Evolutionary conservation across 2,797 vertebrate genomes (phyloP), one percentile per base, ranked within the genome.

Genomic region (Astyanax mexicanus): DNA sequence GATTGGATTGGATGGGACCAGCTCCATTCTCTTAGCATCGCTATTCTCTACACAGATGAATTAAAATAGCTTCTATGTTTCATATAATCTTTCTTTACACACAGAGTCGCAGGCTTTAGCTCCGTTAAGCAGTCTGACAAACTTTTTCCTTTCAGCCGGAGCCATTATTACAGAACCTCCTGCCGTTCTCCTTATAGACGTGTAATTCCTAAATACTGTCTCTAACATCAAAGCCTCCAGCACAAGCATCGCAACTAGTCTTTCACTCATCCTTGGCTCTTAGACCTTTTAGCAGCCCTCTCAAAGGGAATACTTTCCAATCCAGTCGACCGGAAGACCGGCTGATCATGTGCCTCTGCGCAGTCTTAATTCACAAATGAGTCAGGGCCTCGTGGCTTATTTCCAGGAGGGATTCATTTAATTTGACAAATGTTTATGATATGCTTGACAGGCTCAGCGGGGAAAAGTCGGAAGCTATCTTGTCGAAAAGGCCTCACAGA

Each of bases 401-500:
- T 83, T 75, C 79, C 69, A 49, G 58, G 4, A 64, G 75, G 64
- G 32, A 65, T 81, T 78, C 64, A 77, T 81, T 19, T 75, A 65
- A 71, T 66, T 71, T 79, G 71, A 79, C 80, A 79, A 79, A 81
- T 76, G 78, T 81, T 68, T 62, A 69, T 71, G 69, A 81, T 78
- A 74, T 47, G 23, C 75, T 80, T 55, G 44, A 69, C 23, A 80
- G 57, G 55, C 75, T 55, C 21, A 27, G 44, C 12, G 35, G 29
- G 38, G 67, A n/a, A 80, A 64, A 67, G 65, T 7, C 47, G 17
- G 21, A 74, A 57, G 80, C 52, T 69, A 60, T 72, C 51, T 81
- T 40, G 27, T 35, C 61, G n/a, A 68, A 73, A 27, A 62, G 37
- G 25, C 35, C 44, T 44, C 23, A 15, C 40, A 44, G 47, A 58